Evolutionary conservation across 2,113 vertebrate species (phyloP), one percentile per base, ranked within the genome.

Genomic region (Sander vitreus): DNA sequence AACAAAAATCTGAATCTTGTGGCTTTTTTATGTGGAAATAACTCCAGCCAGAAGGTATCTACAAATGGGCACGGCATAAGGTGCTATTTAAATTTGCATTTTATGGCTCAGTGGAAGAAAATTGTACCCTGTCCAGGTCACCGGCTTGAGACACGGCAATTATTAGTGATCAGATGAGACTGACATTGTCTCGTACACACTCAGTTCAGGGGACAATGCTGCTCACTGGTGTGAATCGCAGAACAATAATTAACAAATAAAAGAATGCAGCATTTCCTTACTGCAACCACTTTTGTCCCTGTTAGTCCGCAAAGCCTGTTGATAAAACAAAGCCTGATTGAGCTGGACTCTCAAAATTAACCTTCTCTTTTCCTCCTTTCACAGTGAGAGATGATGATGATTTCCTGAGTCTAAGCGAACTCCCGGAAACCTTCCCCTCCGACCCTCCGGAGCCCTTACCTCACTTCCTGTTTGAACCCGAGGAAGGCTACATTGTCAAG

Each of bases 401-500:
- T 87, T 98, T 98, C 91, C 96, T 98, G 81, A 97, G 97, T 48
- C 96, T 99, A 81, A 97, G 97, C 48, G 97, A 98, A 66, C 96
- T 99, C 59, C 98, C 98, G n/a, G 98, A 99, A 94, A 97, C 96
- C 1, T 99, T 99, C 90, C 98, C 98, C 5, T 99, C 97, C 0
- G 98, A 98, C 76, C 98, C 97, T 48, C 97, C 97, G 0, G 98
- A 99, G 86, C 97, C 98, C 12, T 92, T 99, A 57, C 98, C 98
- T 15, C 97, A 98, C 89, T 99, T 99, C 91, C 96, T 99, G 67
- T 97, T 97, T 0, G 98, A 99, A 76, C 98, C 97, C 0, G 97
- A 98, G 80, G 98, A 99, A 85, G 97, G 97, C 79, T 99, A 99
- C 86, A 99, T 99, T 36, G 96, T 99, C 85, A 98, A 98, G 94